A percentile compares a stretch with the other conserved stretches of the same genome.
Evolutionary conservation across 2,797 vertebrate genomes (phyloP).

Genomic region (Echeneis naucrates): DNA sequence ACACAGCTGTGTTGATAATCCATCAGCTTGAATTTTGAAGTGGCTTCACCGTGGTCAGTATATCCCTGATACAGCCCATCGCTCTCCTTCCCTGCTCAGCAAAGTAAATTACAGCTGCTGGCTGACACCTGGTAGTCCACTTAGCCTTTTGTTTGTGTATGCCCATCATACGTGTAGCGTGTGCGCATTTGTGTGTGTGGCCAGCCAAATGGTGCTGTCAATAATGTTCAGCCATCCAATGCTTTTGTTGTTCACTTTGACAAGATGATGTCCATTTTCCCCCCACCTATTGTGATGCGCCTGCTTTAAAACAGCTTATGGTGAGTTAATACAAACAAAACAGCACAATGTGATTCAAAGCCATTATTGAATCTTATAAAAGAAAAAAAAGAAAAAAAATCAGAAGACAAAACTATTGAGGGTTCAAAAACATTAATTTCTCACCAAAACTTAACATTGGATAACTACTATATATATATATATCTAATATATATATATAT

Average conservation of each 20-base stretch:
- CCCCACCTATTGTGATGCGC: slow-evolving; percentile 34
- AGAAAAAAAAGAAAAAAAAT: too few species aligned
- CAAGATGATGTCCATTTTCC: slow-evolving; percentile 36
- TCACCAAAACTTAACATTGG: too few species aligned
- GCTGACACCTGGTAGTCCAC: slow-evolving; percentile 62
- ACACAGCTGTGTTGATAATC: slow-evolving; percentile 22
- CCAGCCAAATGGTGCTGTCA: slow-evolving; percentile 78
- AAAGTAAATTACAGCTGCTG: slow-evolving; percentile 73
- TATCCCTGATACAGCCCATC: slow-evolving; percentile 10
- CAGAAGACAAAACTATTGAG: slow-evolving; percentile 15
- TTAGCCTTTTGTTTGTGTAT: slow-evolving; percentile 77
- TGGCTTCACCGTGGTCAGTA: slow-evolving; percentile 11
- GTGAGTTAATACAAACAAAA: slow-evolving; percentile 34
- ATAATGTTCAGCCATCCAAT: slow-evolving; percentile 49
- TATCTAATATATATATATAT: too few species aligned
- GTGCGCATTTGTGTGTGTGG: slow-evolving; percentile 19
- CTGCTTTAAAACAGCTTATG: slow-evolving; percentile 42
- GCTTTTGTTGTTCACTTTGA: slow-evolving; percentile 58
- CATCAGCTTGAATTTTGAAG: slow-evolving; percentile 37
- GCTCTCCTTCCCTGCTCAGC: slow-evolving; percentile 21
- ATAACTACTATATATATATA: too few species aligned
- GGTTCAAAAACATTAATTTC: too few species aligned
- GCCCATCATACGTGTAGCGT: slow-evolving; percentile 23
- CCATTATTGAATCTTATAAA: slow-evolving; percentile 37
- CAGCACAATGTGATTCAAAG: slow-evolving; percentile 31